Evolutionary conservation across 2,797 vertebrate species (phyloP), one percentile per base, ranked within the genome.

Genomic region (Cichlasoma orientale): DNA sequence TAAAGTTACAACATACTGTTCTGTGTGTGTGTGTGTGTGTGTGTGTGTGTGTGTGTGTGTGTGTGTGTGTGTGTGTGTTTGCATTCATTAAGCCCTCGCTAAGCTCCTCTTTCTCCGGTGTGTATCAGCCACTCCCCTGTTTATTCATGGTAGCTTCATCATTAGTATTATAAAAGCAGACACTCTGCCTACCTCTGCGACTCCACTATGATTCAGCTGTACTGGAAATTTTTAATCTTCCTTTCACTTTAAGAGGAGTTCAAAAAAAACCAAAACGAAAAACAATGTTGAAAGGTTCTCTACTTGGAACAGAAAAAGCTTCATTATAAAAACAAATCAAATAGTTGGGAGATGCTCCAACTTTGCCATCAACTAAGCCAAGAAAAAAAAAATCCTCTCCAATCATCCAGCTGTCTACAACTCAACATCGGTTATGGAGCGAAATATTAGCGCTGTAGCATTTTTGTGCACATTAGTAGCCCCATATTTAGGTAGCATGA

Each of bases 1-100:
- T n/a, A n/a, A 89, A 50, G 88, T 95, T 95, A 92, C 92, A 70
- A 78, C 71, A 50, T 11, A 47, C 47, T 82, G 59, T 18, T 69
- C 25, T 75, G 14, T 33, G 33, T 36, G 33, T 36, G 38, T 57
- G 41, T 36, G 16, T 41, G 23, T 68, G 38, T 57, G 41, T 53
- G 23, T 33, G 33, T 36, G 33, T 36, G 38, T 57, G 41, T 36
- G 16, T 41, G 23, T 68, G 38, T 57, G 41, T 53, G 23, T 56
- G 74, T 58, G 73, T 54, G 29, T 6, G 53, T 23, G 47, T 47
- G 68, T 44, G 41, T 50, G 59, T 53, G 50, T 56, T 59, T 23
- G 54, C 47, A 18, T 72, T 56, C 72, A 58, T 85, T 88, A 88
- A 86, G 66, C 85, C 41, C 33, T 29, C 56, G 54, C 31, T 89